Percentiles rank a stretch among this genome's conserved stretches.
phyloP scores from a whole-genome alignment of 2,113 vertebrate genomes.

The Perognathus longimembris region DNA sequence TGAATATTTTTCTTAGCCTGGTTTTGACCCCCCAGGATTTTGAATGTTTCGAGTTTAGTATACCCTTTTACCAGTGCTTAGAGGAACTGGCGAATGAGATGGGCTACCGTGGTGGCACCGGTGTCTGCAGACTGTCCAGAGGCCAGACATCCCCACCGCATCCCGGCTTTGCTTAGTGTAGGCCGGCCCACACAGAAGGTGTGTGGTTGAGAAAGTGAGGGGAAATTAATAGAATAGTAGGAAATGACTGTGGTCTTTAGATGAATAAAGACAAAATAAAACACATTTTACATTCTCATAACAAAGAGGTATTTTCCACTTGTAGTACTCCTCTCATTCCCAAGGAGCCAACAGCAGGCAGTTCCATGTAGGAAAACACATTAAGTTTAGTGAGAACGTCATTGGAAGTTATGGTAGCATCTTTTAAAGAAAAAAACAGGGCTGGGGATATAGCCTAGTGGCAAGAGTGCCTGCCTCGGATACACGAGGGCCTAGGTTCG shows the following conservation, averaged over 20 bases:
- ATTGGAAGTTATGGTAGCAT: constrained; percentile 60
- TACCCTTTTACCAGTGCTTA: background rate
- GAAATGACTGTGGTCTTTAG: background rate
- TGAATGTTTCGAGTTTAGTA: background rate
- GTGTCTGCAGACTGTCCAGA: background rate
- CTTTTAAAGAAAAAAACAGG: constrained; percentile 81
- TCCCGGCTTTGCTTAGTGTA: background rate
- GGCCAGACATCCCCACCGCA: background rate
- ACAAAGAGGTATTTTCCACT: background rate
- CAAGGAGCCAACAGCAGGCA: background rate
- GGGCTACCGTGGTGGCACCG: background rate
- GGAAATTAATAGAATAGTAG: background rate
- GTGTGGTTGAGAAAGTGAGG: constrained; percentile 29
- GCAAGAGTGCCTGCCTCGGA: too few relatives aligned
- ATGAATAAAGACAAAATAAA: constrained; percentile 25
- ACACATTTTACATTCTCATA: background rate
- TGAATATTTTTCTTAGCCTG: constrained; percentile 9
- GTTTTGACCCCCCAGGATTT: background rate
- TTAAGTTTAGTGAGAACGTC: constrained; percentile 66
- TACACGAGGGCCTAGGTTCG: too few relatives aligned
- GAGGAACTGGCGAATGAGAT: background rate
- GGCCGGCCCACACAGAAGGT: background rate
- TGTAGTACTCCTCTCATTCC: background rate
- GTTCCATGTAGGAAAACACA: constrained; percentile 5
- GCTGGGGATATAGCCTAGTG: too few relatives aligned